phyloP scores from a whole-genome alignment of 2,797 vertebrate species.

The Phalanger gymnotis region DNA sequence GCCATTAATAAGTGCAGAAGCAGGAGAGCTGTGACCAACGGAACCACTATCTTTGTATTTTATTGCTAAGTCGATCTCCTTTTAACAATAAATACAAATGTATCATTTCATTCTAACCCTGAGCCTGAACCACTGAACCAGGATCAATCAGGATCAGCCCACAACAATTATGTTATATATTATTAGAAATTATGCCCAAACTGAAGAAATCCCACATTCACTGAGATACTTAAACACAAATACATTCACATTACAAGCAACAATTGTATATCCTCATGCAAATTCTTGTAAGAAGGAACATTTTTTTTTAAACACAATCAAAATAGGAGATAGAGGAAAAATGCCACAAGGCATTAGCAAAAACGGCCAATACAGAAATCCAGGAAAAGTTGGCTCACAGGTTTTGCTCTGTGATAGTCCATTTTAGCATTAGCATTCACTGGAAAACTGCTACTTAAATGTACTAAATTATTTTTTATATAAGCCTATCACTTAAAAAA shows the following conservation, averaged over 20 bases:
- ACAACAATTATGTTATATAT: not conserved
- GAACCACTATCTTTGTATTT: not conserved
- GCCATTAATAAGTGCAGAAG: not conserved
- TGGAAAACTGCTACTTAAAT: not conserved
- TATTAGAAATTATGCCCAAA: not conserved
- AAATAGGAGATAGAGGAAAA: not conserved
- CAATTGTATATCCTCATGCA: not conserved
- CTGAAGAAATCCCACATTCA: not conserved
- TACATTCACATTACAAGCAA: not conserved
- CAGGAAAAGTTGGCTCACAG: not conserved
- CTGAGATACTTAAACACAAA: not conserved
- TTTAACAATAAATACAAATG: not conserved
- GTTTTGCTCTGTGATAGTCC: not conserved
- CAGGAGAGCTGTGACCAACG: not conserved
- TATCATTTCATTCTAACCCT: not conserved
- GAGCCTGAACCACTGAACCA: not conserved
- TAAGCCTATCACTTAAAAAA: not conserved
- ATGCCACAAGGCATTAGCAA: not conserved
- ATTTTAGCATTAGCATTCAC: not conserved
- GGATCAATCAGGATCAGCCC: not conserved
- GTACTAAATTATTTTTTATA: slow-evolving; percentile 23
- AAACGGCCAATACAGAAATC: not conserved
- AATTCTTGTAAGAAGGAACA: not conserved
- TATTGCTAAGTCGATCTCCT: not conserved
- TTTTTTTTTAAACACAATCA: not conserved